Conservation (phyloP, 53 echinoderm and acorn worm species). For the Mesocentrotus franciscanus region DNA sequence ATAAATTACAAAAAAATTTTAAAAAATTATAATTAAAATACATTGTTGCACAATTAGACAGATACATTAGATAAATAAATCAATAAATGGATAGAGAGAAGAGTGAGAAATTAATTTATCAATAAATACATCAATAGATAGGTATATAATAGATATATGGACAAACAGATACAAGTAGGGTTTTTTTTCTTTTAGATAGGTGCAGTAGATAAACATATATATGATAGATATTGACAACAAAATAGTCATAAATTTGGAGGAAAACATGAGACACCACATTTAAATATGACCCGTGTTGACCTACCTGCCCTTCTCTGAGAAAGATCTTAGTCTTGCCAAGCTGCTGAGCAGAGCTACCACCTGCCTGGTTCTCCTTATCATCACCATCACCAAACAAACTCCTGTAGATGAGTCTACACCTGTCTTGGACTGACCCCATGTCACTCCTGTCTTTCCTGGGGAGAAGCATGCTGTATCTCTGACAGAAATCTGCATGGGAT, state of each 20-base stretch:
- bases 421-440: conserved; percentile 4
- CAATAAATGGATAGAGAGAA: no score
- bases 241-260: background rate
- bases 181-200: background rate
- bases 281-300: background rate
- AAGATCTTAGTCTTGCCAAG: conserved; percentile 92
- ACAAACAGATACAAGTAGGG: no score
- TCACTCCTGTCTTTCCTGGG: background rate
- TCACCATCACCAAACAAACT: conserved; percentile 79
- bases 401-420: conserved; percentile 73
- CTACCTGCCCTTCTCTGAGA: conserved; percentile 85
- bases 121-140: no score
- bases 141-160: no score
- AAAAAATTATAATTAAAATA: no score
- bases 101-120: no score
- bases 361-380: conserved; percentile 79
- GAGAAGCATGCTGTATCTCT: conserved; percentile 73
- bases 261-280: background rate
- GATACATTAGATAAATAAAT: no score
- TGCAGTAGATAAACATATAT: background rate
- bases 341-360: conserved; percentile 65
- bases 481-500: conserved; percentile 73
- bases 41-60: no score
- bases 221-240: background rate
- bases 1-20: no score